phyloP scores from a whole-genome alignment of 2,888 invertebrate genomes.

The Melanostoma scalare region DNA sequence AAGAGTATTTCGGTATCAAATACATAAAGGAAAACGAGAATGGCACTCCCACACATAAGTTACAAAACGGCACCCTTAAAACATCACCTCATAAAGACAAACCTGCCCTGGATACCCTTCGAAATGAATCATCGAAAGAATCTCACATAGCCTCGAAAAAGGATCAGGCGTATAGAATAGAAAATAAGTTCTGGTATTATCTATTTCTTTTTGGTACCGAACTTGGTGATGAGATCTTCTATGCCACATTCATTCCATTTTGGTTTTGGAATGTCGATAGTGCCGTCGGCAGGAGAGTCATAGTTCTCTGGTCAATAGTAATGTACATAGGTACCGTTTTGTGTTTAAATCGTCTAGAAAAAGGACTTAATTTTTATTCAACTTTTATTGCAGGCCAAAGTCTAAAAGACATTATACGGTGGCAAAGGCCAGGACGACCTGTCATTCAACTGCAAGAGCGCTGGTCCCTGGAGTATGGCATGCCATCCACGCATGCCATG shows the following conservation, averaged over 20 bases:
- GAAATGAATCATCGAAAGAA: conserved; percentile 80
- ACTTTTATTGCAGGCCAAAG: conserved; percentile 87
- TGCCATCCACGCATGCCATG: conserved; percentile 98
- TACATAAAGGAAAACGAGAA: conserved; percentile 76
- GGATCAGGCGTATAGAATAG: conserved; percentile 81
- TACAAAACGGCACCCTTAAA: conserved; percentile 79
- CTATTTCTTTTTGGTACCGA: conserved; percentile 92
- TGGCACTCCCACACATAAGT: conserved; percentile 8
- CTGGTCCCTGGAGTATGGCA: conserved; percentile 96
- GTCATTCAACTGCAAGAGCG: conserved; percentile 92
- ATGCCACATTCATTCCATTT: conserved; percentile 94
- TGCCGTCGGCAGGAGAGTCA: conserved; percentile 91
- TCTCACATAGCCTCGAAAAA: conserved; percentile 47
- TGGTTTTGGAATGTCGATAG: conserved; percentile 98
- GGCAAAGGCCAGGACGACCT: conserved; percentile 94
- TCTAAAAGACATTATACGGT: conserved; percentile 92
- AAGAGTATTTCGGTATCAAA: conserved; percentile 89
- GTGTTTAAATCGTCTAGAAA: not conserved
- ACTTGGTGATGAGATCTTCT: conserved; percentile 95
- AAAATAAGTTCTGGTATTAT: conserved; percentile 92
- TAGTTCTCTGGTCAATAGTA: conserved; percentile 90
- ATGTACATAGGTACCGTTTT: conserved; percentile 90
- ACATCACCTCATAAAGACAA: conserved; percentile 81
- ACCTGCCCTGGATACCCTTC: conserved; percentile 61
- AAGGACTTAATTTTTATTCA: conserved; percentile 11